Evolutionary conservation across 2,888 invertebrate genomes (phyloP), one percentile per base, ranked within the genome.

Genomic region (Leptinotarsa rubiginosa): DNA sequence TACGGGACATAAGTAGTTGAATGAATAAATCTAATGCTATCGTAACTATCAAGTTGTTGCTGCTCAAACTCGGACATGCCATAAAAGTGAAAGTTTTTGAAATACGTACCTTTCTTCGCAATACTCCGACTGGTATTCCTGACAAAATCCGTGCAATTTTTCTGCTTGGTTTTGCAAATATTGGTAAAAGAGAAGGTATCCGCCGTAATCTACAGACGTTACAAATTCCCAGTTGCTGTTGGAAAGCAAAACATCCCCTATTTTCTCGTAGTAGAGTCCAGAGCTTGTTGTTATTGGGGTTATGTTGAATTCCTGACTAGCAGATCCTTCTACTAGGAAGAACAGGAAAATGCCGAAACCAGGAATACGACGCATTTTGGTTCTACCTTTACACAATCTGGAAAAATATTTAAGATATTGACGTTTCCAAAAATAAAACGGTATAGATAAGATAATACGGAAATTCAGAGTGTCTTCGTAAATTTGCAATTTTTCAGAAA

Each of bases 201-300:
- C 72, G 12, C 13, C 47, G 50, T 75, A 75, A 47, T 75, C 69
- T 3, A 75, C 69, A 50, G 72, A 72, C 4, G 75, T 75, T 1
- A 75, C 69, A 52, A 75, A 75, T 47, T 72, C 65, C 75, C 75
- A 75, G 13, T 75, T 72, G 25, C 47, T 69, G 49, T 75, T 75
- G 7, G 72, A 75, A 13, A 75, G 59, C 18, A 72, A 59, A 10
- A 75, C 69, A 12, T 75, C 72, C 4, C 75, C 75, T 22, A 75
- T 59, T 65, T 75, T 68, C 66, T 75, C 75, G 31, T 75, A 75
- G 25, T 75, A 72, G 15, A 75, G 66, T 3, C 75, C 75, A 22
- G 75, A 72, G 41, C 72, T 72, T 4, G 72, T 56, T 41, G 50
- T 65, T 59, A 75, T 72, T 56, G 65, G 72, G n/a, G 72, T 69